phyloP scores from a whole-genome alignment of 92 coral and sea anemone genomes.

The Zoanthus solanderi region DNA sequence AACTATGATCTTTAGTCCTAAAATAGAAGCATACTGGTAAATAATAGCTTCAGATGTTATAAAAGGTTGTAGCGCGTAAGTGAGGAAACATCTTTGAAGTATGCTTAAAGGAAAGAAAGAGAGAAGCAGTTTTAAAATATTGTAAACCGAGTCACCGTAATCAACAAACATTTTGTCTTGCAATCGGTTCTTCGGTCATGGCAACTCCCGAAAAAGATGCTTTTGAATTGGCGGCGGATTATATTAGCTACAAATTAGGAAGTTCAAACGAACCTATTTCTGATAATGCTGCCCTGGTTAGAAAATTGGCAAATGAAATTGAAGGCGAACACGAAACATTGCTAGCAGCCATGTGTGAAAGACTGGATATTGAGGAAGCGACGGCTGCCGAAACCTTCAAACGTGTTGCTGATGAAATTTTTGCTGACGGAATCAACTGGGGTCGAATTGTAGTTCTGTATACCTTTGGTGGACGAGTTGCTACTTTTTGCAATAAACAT shows the following conservation, averaged over 20 bases:
- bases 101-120: background rate
- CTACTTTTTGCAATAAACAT: conserved; percentile 61
- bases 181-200: background rate
- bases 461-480: conserved; percentile 83
- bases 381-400: conserved; percentile 60
- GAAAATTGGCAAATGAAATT: conserved; percentile 73
- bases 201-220: conserved; percentile 54
- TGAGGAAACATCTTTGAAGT: too few relatives aligned
- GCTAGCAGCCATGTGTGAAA: conserved; percentile 72
- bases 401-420: conserved; percentile 82
- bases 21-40: background rate
- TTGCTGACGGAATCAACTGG: conserved; percentile 87
- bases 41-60: background rate
- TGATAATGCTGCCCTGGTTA: conserved; percentile 67
- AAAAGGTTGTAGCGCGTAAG: background rate
- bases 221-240: conserved; percentile 82
- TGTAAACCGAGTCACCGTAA: background rate
- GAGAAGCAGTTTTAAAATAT: background rate
- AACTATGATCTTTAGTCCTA: background rate
- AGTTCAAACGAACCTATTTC: conserved; percentile 48
- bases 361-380: conserved; percentile 58
- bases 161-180: background rate
- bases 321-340: conserved; percentile 76
- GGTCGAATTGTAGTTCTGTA: conserved; percentile 92
- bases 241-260: conserved; percentile 75